Percentiles rank a stretch among this genome's conserved stretches.
phyloP scores from a whole-genome alignment of 2,113 vertebrate species.

The Philantomba maxwellii region DNA sequence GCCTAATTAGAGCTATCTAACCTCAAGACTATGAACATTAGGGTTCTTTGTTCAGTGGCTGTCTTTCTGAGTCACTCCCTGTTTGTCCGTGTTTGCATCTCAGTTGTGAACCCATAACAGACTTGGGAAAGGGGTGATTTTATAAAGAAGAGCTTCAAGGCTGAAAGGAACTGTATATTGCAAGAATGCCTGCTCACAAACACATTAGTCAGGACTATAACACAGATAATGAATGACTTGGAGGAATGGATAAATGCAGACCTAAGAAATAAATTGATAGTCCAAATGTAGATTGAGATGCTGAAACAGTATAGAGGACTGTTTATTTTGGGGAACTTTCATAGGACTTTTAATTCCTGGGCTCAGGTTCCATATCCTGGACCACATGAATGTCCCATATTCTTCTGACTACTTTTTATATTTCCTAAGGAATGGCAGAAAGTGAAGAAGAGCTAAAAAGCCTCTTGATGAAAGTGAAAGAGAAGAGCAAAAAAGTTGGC shows the following conservation, averaged over 20 bases:
- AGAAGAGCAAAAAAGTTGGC: too few species aligned
- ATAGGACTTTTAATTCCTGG: neutral
- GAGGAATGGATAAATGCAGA: neutral
- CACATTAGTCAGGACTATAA: neutral
- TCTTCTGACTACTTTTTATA: neutral
- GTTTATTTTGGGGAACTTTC: neutral
- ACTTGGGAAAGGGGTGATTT: neutral
- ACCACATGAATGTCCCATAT: neutral
- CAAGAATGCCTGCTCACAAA: neutral
- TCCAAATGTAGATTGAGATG: neutral
- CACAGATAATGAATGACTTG: neutral
- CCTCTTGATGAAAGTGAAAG: too few species aligned
- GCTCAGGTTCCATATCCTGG: neutral
- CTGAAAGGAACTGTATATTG: neutral
- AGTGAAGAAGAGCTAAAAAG: too few species aligned
- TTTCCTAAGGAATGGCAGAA: neutral
- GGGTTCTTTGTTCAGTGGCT: neutral
- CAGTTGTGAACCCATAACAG: neutral
- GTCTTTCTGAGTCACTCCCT: neutral
- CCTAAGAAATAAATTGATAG: neutral
- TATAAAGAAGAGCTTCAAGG: neutral
- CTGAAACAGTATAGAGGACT: neutral
- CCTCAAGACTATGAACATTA: neutral
- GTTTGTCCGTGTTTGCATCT: neutral
- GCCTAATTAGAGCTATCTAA: neutral